Evolutionary conservation across 2,113 vertebrate genomes (phyloP).

Genomic region (Phainopepla nitens): DNA sequence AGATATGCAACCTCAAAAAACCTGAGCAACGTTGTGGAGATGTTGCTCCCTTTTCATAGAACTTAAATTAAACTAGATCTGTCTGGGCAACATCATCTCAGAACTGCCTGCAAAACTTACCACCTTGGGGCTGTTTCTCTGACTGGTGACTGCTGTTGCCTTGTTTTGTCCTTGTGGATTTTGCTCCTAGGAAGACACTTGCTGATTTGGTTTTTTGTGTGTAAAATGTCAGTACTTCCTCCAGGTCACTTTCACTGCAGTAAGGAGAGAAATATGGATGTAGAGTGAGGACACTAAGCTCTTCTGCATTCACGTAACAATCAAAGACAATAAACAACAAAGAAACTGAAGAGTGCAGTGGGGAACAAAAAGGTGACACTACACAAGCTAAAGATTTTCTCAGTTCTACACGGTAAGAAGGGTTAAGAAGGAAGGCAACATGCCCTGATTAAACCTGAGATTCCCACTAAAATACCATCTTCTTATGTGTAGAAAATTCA

Average conservation of each 20-base stretch:
- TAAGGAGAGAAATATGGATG: slow-evolving; percentile 1
- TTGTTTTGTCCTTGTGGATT: slow-evolving; percentile 66
- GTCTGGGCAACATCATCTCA: background rate
- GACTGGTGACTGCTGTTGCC: slow-evolving; percentile 39
- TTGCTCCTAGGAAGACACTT: slow-evolving; percentile 86
- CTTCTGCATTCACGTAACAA: background rate
- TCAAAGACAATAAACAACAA: background rate
- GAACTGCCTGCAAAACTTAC: slow-evolving; percentile 71
- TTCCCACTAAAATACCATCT: background rate
- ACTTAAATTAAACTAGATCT: background rate
- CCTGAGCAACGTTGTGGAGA: background rate
- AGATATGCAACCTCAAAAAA: background rate
- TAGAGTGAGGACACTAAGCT: background rate
- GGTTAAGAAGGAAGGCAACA: background rate
- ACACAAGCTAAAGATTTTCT: background rate
- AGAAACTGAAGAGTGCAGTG: background rate
- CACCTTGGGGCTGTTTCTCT: slow-evolving; percentile 57
- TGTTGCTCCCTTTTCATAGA: background rate
- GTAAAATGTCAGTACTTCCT: slow-evolving; percentile 94
- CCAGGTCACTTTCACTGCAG: slow-evolving; percentile 89
- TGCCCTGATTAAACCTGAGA: background rate
- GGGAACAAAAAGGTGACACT: background rate
- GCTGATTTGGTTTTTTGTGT: slow-evolving; percentile 91
- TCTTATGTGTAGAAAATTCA: background rate
- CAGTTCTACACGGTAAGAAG: background rate